phyloP scores from a whole-genome alignment of 1,140 invertebrate genomes.

The Drosophila malerkotliana region DNA sequence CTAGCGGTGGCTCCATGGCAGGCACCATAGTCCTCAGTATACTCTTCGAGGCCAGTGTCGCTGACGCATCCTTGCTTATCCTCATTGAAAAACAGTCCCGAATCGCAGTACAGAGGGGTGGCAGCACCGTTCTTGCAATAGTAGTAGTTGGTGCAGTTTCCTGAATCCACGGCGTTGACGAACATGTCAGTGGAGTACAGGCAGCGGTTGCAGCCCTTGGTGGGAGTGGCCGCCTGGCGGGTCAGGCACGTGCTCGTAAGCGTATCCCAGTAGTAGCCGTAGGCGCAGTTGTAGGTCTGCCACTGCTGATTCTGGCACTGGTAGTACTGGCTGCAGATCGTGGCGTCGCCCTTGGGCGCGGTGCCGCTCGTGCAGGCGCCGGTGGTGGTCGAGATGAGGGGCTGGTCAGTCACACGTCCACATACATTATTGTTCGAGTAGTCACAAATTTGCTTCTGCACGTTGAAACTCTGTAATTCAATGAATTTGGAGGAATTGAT shows the following conservation, averaged over 20 bases:
- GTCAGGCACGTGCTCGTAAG: background rate
- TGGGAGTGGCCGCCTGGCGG: constrained; percentile 15
- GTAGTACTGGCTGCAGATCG: constrained; percentile 32
- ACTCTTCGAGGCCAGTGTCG: rapidly evolving
- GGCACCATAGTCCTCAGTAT: constrained; percentile 18
- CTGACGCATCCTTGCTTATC: constrained; percentile 12
- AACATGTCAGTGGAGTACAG: constrained; percentile 11
- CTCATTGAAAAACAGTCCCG: constrained; percentile 32
- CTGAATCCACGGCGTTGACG: constrained; percentile 41
- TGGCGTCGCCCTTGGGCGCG: rapidly evolving
- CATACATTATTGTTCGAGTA: constrained; percentile 9
- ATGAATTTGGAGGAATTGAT: background rate
- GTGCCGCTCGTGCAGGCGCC: background rate
- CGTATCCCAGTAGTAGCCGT: constrained; percentile 23
- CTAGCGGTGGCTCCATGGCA: constrained; percentile 26
- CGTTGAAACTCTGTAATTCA: constrained; percentile 31
- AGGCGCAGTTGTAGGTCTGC: constrained; percentile 10
- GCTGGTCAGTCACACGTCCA: constrained; percentile 17
- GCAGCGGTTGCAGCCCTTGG: constrained; percentile 49
- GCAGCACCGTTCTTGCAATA: constrained; percentile 32
- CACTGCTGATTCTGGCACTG: constrained; percentile 17
- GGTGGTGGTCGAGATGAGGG: background rate
- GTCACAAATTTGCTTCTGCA: background rate
- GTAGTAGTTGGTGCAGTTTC: constrained; percentile 33
- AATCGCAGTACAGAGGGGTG: background rate